These are phyloP conservation scores for Xiphophorus hellerii DNA, from an alignment of 2,113 vertebrate genomes.

Conservation along the genomic window DNA sequence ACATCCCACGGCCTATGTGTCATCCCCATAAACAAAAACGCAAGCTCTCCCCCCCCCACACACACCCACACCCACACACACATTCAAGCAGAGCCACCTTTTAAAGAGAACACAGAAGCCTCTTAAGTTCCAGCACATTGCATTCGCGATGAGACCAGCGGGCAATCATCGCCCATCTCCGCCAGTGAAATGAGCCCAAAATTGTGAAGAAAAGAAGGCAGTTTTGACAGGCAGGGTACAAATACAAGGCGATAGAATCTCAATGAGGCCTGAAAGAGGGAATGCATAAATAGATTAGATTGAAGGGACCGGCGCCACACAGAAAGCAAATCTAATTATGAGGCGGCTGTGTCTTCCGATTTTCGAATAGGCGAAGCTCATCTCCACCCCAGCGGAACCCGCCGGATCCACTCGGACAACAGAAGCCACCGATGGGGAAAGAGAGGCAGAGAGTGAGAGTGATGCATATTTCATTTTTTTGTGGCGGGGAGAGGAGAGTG, in stretches of 20 bases:
- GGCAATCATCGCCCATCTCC: slow-evolving; percentile 77
- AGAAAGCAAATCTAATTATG: slow-evolving; percentile 83
- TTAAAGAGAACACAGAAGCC: slow-evolving; percentile 60
- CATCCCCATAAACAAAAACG: slow-evolving; percentile 32
- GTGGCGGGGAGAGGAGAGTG: not conserved
- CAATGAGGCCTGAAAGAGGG: slow-evolving; percentile 81
- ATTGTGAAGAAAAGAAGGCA: slow-evolving; percentile 74
- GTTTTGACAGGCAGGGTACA: slow-evolving; percentile 80
- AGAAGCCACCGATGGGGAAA: slow-evolving; percentile 41
- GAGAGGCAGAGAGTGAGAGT: slow-evolving; percentile 4
- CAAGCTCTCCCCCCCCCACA: no score
- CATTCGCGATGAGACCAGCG: slow-evolving; percentile 69
- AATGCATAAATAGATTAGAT: slow-evolving; percentile 83
- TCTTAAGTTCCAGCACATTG: slow-evolving; percentile 76
- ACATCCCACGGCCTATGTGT: slow-evolving; percentile 41
- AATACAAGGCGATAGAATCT: slow-evolving; percentile 82
- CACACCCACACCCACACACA: slow-evolving; percentile 6
- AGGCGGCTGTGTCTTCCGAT: slow-evolving; percentile 72
- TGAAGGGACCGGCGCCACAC: slow-evolving; percentile 75
- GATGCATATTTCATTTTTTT: slow-evolving; percentile 54
- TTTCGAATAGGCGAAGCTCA: slow-evolving; percentile 69
- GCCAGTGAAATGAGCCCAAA: slow-evolving; percentile 77
- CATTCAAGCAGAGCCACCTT: slow-evolving; percentile 11
- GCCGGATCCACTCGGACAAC: slow-evolving; percentile 65
- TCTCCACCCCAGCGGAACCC: slow-evolving; percentile 67